Evolutionary conservation across 2,888 invertebrate species (phyloP).

Genomic region (Temnothorax unifasciatus): DNA sequence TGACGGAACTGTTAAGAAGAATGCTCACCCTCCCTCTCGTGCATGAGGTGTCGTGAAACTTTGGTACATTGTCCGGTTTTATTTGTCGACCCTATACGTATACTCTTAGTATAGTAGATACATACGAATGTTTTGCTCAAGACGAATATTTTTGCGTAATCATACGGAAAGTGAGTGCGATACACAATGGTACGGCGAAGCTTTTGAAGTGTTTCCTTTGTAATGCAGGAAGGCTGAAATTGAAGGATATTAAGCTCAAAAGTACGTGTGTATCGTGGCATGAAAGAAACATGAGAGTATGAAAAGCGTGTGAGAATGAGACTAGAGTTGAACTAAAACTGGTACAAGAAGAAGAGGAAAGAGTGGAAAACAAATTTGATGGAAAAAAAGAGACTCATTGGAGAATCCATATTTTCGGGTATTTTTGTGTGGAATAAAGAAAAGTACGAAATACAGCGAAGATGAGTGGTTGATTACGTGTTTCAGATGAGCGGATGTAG

Average conservation of each 20-base stretch:
- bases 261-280: slow-evolving; percentile 66
- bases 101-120: slow-evolving; percentile 74
- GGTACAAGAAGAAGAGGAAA: slow-evolving; percentile 43
- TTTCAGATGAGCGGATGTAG: slow-evolving; percentile 8
- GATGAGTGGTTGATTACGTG: slow-evolving; percentile 8
- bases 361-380: slow-evolving; percentile 59
- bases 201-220: slow-evolving; percentile 77
- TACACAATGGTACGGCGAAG: slow-evolving; percentile 69
- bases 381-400: slow-evolving; percentile 59
- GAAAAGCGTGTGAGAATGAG: slow-evolving; percentile 46
- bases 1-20: background rate
- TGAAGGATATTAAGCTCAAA: slow-evolving; percentile 82
- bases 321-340: slow-evolving; percentile 14
- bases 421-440: slow-evolving; percentile 64
- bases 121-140: slow-evolving; percentile 82
- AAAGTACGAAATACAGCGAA: slow-evolving; percentile 33
- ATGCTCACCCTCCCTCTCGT: background rate
- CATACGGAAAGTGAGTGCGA: slow-evolving; percentile 63
- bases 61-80: slow-evolving; percentile 62
- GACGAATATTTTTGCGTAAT: slow-evolving; percentile 75
- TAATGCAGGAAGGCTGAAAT: slow-evolving; percentile 82
- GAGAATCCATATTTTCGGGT: slow-evolving; percentile 79
- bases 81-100: slow-evolving; percentile 67
- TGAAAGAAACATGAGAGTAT: slow-evolving; percentile 54
- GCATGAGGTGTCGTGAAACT: slow-evolving; percentile 22